These are phyloP conservation scores for Mythimna lalbum DNA, from an alignment of 2,888 invertebrate species.

Conservation along the genomic window DNA sequence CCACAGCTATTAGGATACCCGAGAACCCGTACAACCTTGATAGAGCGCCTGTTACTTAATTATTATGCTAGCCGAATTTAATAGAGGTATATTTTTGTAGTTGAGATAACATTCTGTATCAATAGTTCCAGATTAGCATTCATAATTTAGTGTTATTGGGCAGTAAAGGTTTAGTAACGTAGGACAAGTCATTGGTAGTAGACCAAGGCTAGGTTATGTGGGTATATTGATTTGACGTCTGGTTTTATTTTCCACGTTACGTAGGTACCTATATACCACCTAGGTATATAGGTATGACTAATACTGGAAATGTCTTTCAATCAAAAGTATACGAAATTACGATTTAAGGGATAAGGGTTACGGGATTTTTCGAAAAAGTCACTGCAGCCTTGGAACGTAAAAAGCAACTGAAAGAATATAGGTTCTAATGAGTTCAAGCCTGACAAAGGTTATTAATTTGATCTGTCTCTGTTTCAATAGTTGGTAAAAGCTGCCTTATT, in stretches of 20 bases:
- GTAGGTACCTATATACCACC: background rate
- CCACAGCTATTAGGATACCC: constrained; percentile 84
- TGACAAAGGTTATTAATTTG: no score
- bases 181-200: constrained; percentile 26
- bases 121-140: constrained; percentile 57
- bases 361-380: background rate
- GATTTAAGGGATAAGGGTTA: no score
- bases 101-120: constrained; percentile 64
- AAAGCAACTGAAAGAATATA: no score
- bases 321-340: background rate
- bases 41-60: constrained; percentile 88
- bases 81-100: constrained; percentile 79
- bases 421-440: no score
- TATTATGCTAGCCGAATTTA: constrained; percentile 89
- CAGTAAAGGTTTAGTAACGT: constrained; percentile 41
- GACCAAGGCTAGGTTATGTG: constrained; percentile 43
- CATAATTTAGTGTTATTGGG: constrained; percentile 54
- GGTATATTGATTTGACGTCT: constrained; percentile 9
- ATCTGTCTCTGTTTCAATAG: no score
- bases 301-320: background rate
- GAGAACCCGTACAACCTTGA: constrained; percentile 84
- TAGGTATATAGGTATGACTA: background rate
- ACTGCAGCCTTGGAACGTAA: no score
- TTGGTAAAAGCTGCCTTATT: no score
- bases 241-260: constrained; percentile 12